Base-by-base conservation (phyloP, 2,113 vertebrate genomes). In the Indicator maculatus region DNA sequence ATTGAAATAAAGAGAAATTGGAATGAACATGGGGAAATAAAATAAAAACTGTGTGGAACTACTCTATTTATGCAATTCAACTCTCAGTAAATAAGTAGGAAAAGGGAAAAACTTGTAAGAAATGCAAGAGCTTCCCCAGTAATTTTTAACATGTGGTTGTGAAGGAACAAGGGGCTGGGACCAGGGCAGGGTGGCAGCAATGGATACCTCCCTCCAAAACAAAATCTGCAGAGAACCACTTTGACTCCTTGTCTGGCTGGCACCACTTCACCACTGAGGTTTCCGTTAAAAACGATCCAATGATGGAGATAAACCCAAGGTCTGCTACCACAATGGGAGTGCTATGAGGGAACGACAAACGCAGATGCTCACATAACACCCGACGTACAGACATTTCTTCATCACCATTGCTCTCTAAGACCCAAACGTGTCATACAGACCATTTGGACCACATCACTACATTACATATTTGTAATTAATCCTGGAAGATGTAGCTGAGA, bases 401-500 rank as follows among this genome's bases (percentile, higher is more conserved):
- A 23, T 26, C 1, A 0, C 78, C 61, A 33, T n/a, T 52, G 71
- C 80, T 75, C 67, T 13, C 70, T 52, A 70, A 70, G 67, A 36
- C 52, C 79, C 26, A 7, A 27, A 52, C 67, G 60, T 58, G 64
- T 59, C 84, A 20, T 52, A 85, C 33, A 64, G 88, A 82, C 91
- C 21, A 7, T 59, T 24, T 75, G 86, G 88, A 80, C 85, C 89
- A 76, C 76, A 38, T 44, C 24, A 81, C 41, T 85, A 88, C 80
- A 12, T 83, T 79, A 82, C 72, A 71, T 84, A 87, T 96, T 80
- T 91, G 97, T 98, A 98, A 98, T 98, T 98, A 98, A 98, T 95
- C 95, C 97, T 77, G 5, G 88, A 97, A 96, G 97, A 92, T 4
- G 85, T 83, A 93, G 97, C 95, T 53, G 45, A 94, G 91, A 95